A percentile compares a stretch with the other conserved stretches of the same genome.
Evolutionary conservation across 2,888 invertebrate genomes (phyloP).

Genomic region (Acrocyrtus sp.): DNA sequence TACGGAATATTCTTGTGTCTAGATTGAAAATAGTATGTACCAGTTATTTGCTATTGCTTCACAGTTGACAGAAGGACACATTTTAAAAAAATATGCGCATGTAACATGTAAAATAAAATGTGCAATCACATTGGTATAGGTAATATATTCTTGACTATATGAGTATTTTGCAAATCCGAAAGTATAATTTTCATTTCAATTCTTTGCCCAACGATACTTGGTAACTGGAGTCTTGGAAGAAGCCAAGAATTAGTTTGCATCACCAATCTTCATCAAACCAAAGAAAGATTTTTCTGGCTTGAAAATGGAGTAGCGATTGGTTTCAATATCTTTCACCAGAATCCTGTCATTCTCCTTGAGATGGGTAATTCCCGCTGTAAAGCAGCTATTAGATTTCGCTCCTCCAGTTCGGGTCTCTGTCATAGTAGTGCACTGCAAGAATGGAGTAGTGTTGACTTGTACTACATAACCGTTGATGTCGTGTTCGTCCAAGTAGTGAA

Average conservation of each 20-base stretch:
- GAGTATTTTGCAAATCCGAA: too few species aligned
- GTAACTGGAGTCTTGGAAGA: too few species aligned
- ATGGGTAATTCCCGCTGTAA: constrained; percentile 76
- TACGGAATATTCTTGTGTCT: too few species aligned
- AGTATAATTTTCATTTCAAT: too few species aligned
- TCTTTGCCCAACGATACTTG: too few species aligned
- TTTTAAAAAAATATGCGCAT: too few species aligned
- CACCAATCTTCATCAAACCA: constrained; percentile 79
- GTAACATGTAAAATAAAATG: too few species aligned
- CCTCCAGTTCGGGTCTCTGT: constrained; percentile 71
- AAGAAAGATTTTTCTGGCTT: constrained; percentile 84
- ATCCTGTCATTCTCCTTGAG: constrained; percentile 75
- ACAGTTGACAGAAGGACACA: too few species aligned
- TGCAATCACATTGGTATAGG: too few species aligned
- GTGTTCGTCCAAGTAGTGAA: constrained; percentile 81
- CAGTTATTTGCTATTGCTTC: too few species aligned
- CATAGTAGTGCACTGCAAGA: constrained; percentile 80
- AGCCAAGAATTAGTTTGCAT: constrained; percentile 6
- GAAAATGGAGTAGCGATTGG: constrained; percentile 76
- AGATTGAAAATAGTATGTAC: too few species aligned
- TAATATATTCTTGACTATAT: too few species aligned
- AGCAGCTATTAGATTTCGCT: constrained; percentile 78
- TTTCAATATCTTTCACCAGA: constrained; percentile 76
- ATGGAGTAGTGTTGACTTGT: constrained; percentile 72
- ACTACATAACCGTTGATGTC: constrained; percentile 81